Percentiles rank a stretch among this genome's conserved stretches.
Evolutionary conservation across 2,113 vertebrate species (phyloP).

Genomic region (Mohoua ochrocephala): DNA sequence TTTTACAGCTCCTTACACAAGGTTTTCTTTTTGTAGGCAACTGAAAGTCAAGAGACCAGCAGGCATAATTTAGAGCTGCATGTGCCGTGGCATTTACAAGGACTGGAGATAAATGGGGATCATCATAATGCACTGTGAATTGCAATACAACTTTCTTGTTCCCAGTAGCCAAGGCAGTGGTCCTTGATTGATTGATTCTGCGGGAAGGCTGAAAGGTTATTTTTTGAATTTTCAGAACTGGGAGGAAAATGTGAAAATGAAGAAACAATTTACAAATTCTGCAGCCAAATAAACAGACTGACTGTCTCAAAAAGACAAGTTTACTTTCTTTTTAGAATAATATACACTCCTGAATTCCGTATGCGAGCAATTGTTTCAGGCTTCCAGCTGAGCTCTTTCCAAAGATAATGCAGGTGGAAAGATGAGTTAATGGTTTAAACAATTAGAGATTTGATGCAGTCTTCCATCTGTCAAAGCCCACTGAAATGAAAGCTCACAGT

Average conservation of each 20-base stretch:
- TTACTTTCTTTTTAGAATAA: neutral
- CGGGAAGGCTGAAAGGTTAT: neutral
- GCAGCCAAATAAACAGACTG: neutral
- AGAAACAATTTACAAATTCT: conserved; percentile 45
- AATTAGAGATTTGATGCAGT: conserved; percentile 70
- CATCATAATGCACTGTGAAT: conserved; percentile 37
- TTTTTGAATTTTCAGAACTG: neutral
- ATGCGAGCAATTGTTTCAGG: conserved; percentile 18
- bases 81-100: neutral
- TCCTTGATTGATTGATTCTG: conserved; percentile 28
- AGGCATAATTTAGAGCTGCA: neutral
- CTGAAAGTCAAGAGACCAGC: neutral
- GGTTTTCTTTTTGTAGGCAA: neutral
- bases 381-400: conserved; percentile 51
- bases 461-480: conserved; percentile 71
- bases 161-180: neutral
- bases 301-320: neutral
- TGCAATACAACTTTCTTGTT: neutral
- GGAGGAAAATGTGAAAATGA: neutral
- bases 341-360: neutral
- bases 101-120: conserved; percentile 35
- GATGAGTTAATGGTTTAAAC: conserved; percentile 78
- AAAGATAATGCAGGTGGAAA: conserved; percentile 67
- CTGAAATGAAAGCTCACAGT: conserved; percentile 69
- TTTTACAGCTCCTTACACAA: neutral